These are phyloP conservation scores for Peromyscus polionotus DNA, from an alignment of 2,113 vertebrate genomes.

Conservation along the genomic window DNA sequence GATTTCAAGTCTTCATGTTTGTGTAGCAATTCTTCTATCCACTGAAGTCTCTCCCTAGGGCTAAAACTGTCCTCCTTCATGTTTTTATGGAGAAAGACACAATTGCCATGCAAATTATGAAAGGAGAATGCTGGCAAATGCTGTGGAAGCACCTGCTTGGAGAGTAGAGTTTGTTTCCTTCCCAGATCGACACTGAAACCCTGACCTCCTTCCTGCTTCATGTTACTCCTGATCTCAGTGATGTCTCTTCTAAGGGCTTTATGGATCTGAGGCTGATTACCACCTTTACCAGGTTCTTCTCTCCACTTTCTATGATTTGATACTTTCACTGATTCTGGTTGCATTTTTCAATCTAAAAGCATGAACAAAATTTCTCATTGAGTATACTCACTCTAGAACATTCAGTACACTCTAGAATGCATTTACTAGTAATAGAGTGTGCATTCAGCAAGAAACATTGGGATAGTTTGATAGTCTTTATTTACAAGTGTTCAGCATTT, in stretches of 20 bases:
- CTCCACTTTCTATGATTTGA: background rate
- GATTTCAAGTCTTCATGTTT: background rate
- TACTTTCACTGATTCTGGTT: background rate
- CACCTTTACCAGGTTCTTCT: background rate
- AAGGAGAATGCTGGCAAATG: background rate
- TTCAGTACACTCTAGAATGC: background rate
- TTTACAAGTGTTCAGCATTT: background rate
- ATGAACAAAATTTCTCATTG: background rate
- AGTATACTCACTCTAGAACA: background rate
- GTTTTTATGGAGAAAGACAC: background rate
- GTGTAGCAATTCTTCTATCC: background rate
- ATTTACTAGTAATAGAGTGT: background rate
- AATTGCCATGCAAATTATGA: background rate
- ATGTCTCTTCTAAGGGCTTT: background rate
- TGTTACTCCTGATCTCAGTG: background rate
- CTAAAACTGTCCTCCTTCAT: background rate
- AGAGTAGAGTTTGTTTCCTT: background rate
- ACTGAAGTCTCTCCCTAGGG: background rate
- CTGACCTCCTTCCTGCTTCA: background rate
- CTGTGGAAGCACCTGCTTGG: fast-evolving
- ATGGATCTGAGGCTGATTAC: background rate
- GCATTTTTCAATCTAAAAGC: background rate
- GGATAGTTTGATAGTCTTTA: background rate
- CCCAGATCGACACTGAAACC: background rate
- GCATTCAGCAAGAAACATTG: background rate